Evolutionary conservation across 64 coral and sea anemone species (phyloP), one percentile per base, ranked within the genome.

Genomic region (Trachythela sp.): DNA sequence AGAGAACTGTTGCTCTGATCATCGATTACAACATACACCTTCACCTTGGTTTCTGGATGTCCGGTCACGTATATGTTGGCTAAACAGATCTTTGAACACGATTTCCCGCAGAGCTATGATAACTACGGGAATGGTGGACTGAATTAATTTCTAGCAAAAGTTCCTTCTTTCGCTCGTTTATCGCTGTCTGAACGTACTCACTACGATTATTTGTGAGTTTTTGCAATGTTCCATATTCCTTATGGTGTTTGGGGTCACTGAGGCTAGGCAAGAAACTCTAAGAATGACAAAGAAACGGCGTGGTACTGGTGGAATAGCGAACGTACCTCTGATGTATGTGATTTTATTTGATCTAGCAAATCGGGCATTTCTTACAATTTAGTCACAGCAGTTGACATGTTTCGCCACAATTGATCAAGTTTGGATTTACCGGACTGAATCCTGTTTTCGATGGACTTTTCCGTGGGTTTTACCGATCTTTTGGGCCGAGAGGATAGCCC

Each of bases 31-130:
- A 89, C 90, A 39, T 94, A 94, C 1, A 80, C 67, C 36, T 49
- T 90, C 15, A 90, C 41, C 83, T 90, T 93, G 29, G 54, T 54
- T 22, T 48, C 36, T 39, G 92, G 89, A 18, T 84, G 14, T 8
- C 32, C 42, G 0, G 38, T 48, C 22, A 22, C 0, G 29, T 91
- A 94, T 17, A 94, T 13, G 48, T 91, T 90, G 26, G 90, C 90
- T 27, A 85, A 50, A 32, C 90, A 94, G 24, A 94, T 92, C 15
- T 92, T 92, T 7, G 87, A 80, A 31, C 93, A 92, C 1, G 94
- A 92, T 70, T 84, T 92, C 3, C 87, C 83, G 64, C 18, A 70
- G 64, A 70, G 64, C 64, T 6, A 70, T 32, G 30, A 22, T n/a
- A 70, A 70, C 64, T 70, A 8, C 64, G 64, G 24, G 64, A 70